phyloP scores from a whole-genome alignment of 1,140 invertebrate species.

The Leptinotarsa texana region DNA sequence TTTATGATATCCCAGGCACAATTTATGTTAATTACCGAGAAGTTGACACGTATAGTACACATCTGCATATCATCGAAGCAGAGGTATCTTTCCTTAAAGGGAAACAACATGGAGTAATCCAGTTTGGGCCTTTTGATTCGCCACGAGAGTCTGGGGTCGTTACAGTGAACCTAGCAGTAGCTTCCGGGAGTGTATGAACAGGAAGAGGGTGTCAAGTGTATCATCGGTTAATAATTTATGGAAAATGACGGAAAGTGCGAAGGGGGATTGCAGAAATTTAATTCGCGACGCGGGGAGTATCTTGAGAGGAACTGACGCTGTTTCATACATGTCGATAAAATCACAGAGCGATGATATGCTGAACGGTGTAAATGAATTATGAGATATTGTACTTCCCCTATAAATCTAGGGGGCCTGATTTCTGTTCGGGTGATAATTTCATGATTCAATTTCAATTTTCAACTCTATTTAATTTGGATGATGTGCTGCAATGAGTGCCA shows the following conservation, averaged over 20 bases:
- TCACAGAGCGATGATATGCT: not conserved
- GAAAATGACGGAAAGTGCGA: not conserved
- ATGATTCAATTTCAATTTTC: not conserved
- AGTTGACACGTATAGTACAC: not conserved
- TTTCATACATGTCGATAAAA: not conserved
- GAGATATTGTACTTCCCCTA: not conserved
- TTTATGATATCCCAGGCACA: not conserved
- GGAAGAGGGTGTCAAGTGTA: conserved; percentile 7
- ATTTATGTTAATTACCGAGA: conserved; percentile 1
- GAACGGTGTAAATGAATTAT: conserved; percentile 3
- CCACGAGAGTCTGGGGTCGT: not conserved
- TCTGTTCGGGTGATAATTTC: not conserved
- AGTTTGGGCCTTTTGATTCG: not conserved
- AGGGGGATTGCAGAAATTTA: not conserved
- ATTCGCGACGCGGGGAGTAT: not conserved
- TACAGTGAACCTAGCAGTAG: not conserved
- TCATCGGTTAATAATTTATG: conserved; percentile 6
- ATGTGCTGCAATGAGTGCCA: no score
- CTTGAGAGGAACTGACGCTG: not conserved
- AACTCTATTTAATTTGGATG: no score
- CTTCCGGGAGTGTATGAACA: not conserved
- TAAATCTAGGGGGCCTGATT: not conserved
- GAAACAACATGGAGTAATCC: not conserved
- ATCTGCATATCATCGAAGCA: conserved; percentile 2
- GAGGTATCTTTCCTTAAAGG: not conserved